Percentiles rank a stretch among this genome's conserved stretches.
Evolutionary conservation across 2,888 invertebrate species (phyloP).

Genomic region (Dolomedes plantarius): DNA sequence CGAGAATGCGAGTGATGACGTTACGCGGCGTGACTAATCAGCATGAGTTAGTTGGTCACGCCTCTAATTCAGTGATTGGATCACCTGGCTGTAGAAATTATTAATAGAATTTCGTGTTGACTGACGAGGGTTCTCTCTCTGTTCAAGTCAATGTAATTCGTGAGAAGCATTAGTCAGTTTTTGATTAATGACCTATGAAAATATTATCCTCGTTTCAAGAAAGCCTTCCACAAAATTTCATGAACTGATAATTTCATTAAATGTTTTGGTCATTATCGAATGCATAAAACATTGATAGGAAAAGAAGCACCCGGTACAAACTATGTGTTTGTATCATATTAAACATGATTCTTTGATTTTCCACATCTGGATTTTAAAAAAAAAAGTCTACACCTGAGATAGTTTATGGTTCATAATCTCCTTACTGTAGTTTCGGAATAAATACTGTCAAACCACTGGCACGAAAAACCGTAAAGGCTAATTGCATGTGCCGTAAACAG

Average conservation of each 20-base stretch:
- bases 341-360: too few relatives aligned
- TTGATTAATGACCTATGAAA: slow-evolving; percentile 7
- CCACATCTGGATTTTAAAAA: too few relatives aligned
- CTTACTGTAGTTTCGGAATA: too few relatives aligned
- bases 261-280: too few relatives aligned
- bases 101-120: slow-evolving; percentile 16
- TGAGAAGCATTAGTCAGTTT: slow-evolving; percentile 14
- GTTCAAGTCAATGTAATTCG: slow-evolving; percentile 10
- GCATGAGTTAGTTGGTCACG: slow-evolving; percentile 13
- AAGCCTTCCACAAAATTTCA: not conserved
- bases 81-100: slow-evolving; percentile 10
- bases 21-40: slow-evolving; percentile 6
- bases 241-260: not conserved
- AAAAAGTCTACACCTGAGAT: too few relatives aligned
- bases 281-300: too few relatives aligned
- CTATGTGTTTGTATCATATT: too few relatives aligned
- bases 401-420: too few relatives aligned
- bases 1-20: slow-evolving; percentile 4
- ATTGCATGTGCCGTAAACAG: too few relatives aligned
- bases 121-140: not conserved
- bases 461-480: too few relatives aligned
- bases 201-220: not conserved
- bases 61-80: slow-evolving; percentile 14
- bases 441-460: too few relatives aligned
- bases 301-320: too few relatives aligned